Evolutionary conservation across 2,797 vertebrate genomes (phyloP), one percentile per base, ranked within the genome.

Genomic region (Ctenopoma multispine): DNA sequence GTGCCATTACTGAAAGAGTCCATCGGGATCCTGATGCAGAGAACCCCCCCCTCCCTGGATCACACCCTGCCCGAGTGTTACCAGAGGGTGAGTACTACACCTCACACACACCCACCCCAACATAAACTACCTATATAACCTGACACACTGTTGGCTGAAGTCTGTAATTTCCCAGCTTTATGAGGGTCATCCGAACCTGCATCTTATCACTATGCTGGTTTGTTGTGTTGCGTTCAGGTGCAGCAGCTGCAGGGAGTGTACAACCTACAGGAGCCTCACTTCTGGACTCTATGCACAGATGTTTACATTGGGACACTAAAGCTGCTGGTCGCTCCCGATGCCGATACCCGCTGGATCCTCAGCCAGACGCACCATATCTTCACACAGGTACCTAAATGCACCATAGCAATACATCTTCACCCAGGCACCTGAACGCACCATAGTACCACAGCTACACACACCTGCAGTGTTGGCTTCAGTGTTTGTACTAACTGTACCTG

Each of bases 301-400:
- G 96, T 99, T 75, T 97, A 97, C 70, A 94, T 99, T 21, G 98
- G 98, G 12, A 99, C 97, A 1, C 81, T 99, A 59, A 99, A 98
- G 89, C 93, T 99, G 84, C 87, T 98, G 17, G 94, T 99, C 1
- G 96, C 97, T 7, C 97, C 97, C 3, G 97, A 99, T n/a, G 96
- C 98, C 5, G 97, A 99, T 79, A 90, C 96, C 20, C 95, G 96
- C 81, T 99, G 98, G 98, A 96, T 99, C 88, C 92, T 97, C 83
- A 99, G 97, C 92, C 98, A 99, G 87, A 98, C 98, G 0, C 97
- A 99, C 90, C 93, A 97, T 85, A 97, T 99, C 86, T 99, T 99
- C 89, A 98, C 98, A 84, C 98, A 99, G 97, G 97, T 99, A 93
- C 20, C 34, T 49, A 31, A 68, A 68, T 2, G 2, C 34, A 47